Conservation (phyloP, 2,888 invertebrate genomes). For the Drosophila macrothrix region DNA sequence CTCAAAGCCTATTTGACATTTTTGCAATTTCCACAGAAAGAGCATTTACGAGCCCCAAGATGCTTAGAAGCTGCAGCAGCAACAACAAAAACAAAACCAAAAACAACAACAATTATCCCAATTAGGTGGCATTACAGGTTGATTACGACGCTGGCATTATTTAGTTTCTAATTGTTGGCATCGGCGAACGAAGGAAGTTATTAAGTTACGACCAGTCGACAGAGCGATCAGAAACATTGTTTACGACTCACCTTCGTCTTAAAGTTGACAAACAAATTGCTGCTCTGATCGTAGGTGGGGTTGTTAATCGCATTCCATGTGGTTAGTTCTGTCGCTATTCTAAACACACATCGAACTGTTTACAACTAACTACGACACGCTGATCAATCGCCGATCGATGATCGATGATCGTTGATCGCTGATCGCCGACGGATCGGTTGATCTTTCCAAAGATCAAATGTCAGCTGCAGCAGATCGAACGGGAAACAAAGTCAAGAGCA, state of each 20-base stretch:
- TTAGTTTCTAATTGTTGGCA: slow-evolving; percentile 35
- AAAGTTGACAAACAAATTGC: slow-evolving; percentile 59
- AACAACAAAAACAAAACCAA: slow-evolving; percentile 26
- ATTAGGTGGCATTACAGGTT: slow-evolving; percentile 81
- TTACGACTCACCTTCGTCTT: slow-evolving; percentile 67
- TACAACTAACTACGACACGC: slow-evolving; percentile 16
- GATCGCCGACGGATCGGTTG: slow-evolving; percentile 40
- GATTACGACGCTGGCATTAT: slow-evolving; percentile 62
- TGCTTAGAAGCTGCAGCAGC: slow-evolving; percentile 36
- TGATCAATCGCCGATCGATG: slow-evolving; percentile 20
- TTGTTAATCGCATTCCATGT: slow-evolving; percentile 64
- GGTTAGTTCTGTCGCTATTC: slow-evolving; percentile 33
- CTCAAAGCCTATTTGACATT: slow-evolving; percentile 75
- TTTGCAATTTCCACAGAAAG: slow-evolving; percentile 75
- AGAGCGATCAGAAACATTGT: slow-evolving; percentile 15
- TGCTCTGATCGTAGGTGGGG: slow-evolving; percentile 53
- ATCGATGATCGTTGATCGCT: slow-evolving; percentile 21
- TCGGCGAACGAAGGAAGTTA: slow-evolving; percentile 59
- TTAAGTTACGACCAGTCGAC: slow-evolving; percentile 48
- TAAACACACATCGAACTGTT: slow-evolving; percentile 32
- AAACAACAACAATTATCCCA: slow-evolving; percentile 70
- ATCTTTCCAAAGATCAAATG: slow-evolving; percentile 73
- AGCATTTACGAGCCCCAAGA: slow-evolving; percentile 59
- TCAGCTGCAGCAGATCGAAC: slow-evolving; percentile 37
- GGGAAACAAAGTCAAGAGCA: slow-evolving; percentile 78